phyloP scores from a whole-genome alignment of 2,113 vertebrate species.

The Columba livia region DNA sequence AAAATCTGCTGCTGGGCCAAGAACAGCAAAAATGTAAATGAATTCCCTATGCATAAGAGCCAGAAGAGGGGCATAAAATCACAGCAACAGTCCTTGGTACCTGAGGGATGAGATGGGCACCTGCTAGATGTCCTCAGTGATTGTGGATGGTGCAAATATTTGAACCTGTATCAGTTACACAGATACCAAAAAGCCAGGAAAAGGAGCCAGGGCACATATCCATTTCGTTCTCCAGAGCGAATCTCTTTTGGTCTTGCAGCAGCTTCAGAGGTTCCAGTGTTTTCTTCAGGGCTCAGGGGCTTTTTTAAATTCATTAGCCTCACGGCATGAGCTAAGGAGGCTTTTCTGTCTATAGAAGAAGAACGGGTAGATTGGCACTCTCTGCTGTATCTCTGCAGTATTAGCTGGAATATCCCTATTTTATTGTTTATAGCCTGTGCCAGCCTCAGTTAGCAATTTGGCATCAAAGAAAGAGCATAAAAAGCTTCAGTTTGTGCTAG shows the following conservation, averaged over 20 bases:
- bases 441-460: background rate
- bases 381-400: background rate
- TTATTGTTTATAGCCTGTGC: background rate
- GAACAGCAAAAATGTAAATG: background rate
- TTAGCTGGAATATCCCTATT: background rate
- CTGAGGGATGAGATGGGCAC: background rate
- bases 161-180: background rate
- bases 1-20: background rate
- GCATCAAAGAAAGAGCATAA: background rate
- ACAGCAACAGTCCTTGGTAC: background rate
- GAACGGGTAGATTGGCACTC: background rate
- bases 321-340: background rate
- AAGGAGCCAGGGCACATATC: background rate
- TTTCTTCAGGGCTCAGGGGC: background rate
- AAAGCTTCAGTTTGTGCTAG: background rate
- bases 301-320: background rate
- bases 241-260: background rate
- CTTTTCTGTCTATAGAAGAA: background rate
- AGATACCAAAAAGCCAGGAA: background rate
- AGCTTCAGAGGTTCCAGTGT: background rate
- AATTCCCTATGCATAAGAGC: background rate
- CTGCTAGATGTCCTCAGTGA: background rate
- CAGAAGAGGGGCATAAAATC: background rate
- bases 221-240: background rate
- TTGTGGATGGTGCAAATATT: background rate